Base-by-base conservation (phyloP, 2,888 invertebrate genomes). In the Callinectes sapidus region DNA sequence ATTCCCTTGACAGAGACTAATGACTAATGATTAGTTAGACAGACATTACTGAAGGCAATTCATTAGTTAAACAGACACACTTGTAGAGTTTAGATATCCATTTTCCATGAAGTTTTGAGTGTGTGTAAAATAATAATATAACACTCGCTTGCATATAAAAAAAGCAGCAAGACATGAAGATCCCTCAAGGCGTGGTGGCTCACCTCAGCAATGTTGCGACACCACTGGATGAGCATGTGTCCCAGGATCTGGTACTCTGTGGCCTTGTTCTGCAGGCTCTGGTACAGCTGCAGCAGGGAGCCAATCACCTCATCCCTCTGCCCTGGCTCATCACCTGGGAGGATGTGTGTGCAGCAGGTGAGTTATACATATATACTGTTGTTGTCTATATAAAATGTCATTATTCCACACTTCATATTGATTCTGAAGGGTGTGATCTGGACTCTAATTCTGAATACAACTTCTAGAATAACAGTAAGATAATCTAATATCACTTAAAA, bases 171-270 rank as follows among this genome's bases (percentile, higher is more conserved):
- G 81, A 16, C 32, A 10, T n/a, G 28, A 32, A 32, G 81, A 14
- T 16, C 48, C 48, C 48, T 48, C 5, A 48, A 35, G 0, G 35
- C 48, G 32, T 39, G 61, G 32, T 39, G 61, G 3, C 95, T 95
- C 95, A 97, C 97, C 96, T 97, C 96, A 94, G 96, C 96, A 92
- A 97, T 96, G 95, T 97, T 97, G 95, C 97, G 97, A 95, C 97
- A 97, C 96, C 97, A 97, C 90, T 97, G 96, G 94, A 97, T 96
- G 89, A 97, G 96, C 96, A 97, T 97, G 95, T 97, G 97, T 90
- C 97, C 95, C 89, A 98, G 96, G 35, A 96, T 96, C 95, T 97
- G 97, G 95, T 98, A 98, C 95, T 98, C 97, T 23, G 97, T 97
- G 86, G 97, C 96, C 92, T 97, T 97, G 93, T 97, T 96, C 95